A percentile compares a stretch with the other conserved stretches of the same genome.
phyloP scores from a whole-genome alignment of 1,140 invertebrate species.

The Atta colombica region DNA sequence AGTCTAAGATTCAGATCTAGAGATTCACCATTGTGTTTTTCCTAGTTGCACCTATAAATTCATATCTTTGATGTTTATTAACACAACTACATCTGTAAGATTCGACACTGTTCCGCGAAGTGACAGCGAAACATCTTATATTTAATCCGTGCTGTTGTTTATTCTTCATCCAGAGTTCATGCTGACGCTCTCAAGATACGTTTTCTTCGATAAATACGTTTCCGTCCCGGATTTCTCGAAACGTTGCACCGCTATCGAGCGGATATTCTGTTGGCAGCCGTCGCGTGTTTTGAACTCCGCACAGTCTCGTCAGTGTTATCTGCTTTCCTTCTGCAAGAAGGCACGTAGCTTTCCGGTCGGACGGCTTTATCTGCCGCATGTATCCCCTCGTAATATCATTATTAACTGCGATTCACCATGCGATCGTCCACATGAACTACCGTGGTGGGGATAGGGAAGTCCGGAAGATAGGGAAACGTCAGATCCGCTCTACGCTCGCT shows the following conservation, averaged over 20 bases:
- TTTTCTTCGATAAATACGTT: conserved; percentile 59
- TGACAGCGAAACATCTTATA: neutral
- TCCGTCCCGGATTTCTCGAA: conserved; percentile 48
- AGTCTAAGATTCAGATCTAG: no score
- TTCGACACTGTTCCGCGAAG: conserved; percentile 19
- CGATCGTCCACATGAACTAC: conserved; percentile 5
- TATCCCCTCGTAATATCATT: conserved; percentile 56
- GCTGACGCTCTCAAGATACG: conserved; percentile 43
- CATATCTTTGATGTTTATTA: neutral
- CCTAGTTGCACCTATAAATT: neutral
- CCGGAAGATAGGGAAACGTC: conserved; percentile 56
- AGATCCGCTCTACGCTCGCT: conserved; percentile 3
- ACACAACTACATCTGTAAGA: conserved; percentile 2
- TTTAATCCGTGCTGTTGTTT: conserved; percentile 50
- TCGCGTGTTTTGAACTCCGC: conserved; percentile 57
- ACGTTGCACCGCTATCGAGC: conserved; percentile 51
- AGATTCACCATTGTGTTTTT: neutral
- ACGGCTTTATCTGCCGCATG: conserved; percentile 67
- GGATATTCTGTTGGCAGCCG: conserved; percentile 36
- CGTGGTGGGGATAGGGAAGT: neutral
- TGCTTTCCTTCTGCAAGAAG: conserved; percentile 71
- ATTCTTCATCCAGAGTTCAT: conserved; percentile 31
- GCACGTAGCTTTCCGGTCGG: conserved; percentile 66
- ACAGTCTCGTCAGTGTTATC: conserved; percentile 63
- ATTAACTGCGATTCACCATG: conserved; percentile 68